A percentile compares a stretch with the other conserved stretches of the same genome.
These are phyloP conservation scores for Callorhinus ursinus DNA, from an alignment of 2,113 vertebrate genomes.

Conservation along the genomic window DNA sequence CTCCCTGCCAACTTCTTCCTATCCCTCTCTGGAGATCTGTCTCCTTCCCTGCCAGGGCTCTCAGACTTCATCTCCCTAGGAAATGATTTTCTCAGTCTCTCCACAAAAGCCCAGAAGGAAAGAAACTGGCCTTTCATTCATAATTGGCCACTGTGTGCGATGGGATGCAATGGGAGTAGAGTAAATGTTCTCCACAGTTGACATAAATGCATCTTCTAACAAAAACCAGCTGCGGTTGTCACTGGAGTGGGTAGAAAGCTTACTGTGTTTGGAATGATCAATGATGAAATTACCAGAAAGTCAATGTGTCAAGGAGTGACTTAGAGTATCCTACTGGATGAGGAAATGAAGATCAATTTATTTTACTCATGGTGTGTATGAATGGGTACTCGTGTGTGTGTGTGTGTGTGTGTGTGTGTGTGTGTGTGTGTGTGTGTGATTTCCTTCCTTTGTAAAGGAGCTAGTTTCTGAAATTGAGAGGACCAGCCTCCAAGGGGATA, in stretches of 20 bases:
- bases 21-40: not conserved
- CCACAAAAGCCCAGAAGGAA: slow-evolving; percentile 45
- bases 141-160: slow-evolving; percentile 31
- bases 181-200: slow-evolving; percentile 17
- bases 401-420: not conserved
- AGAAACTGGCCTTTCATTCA: slow-evolving; percentile 21
- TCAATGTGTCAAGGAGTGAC: slow-evolving; percentile 34
- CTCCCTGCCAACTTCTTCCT: not conserved
- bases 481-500: slow-evolving; percentile 43
- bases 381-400: not conserved
- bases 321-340: not conserved
- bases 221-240: slow-evolving; percentile 23
- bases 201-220: slow-evolving; percentile 47
- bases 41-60: not conserved
- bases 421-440: not conserved
- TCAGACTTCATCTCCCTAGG: slow-evolving; percentile 18
- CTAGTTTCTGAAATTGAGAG: slow-evolving; percentile 57
- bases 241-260: slow-evolving; percentile 3
- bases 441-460: slow-evolving; percentile 46
- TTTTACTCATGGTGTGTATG: slow-evolving; percentile 16
- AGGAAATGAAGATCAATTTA: slow-evolving; percentile 54
- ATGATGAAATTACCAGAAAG: slow-evolving; percentile 55
- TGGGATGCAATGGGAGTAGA: not conserved
- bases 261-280: slow-evolving; percentile 49
- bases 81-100: slow-evolving; percentile 45